Percentiles rank a stretch among this genome's conserved stretches.
phyloP scores from a whole-genome alignment of 2,113 vertebrate species.

The Tragelaphus strepsiceros region DNA sequence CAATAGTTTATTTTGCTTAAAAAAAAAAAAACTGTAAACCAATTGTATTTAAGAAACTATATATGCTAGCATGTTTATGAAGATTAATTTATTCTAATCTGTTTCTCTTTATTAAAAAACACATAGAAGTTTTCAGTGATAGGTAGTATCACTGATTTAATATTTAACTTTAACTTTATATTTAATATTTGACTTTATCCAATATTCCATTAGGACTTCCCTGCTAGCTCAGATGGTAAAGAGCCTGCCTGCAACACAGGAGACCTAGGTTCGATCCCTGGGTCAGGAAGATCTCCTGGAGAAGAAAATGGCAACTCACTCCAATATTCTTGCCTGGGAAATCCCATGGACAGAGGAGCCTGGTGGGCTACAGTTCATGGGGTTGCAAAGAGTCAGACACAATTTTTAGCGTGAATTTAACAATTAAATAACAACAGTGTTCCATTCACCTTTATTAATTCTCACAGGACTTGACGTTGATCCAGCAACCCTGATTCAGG shows the following conservation, averaged over 20 bases:
- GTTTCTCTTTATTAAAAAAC: not conserved
- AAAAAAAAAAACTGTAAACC: not conserved
- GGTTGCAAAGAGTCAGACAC: not conserved
- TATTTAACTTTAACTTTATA: not conserved
- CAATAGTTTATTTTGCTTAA: conserved; percentile 19
- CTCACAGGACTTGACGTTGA: not conserved
- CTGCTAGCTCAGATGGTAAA: not conserved
- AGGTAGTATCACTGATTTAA: not conserved
- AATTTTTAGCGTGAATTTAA: not conserved
- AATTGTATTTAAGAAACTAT: not conserved
- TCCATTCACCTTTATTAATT: not conserved
- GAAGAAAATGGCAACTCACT: not conserved
- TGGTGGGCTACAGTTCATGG: not conserved
- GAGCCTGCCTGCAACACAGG: not conserved
- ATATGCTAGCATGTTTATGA: not conserved
- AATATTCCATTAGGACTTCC: not conserved
- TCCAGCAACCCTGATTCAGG: not conserved
- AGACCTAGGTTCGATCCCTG: not conserved
- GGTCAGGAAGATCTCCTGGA: not conserved
- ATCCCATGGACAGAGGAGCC: not conserved
- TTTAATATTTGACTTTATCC: not conserved
- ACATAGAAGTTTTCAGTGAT: not conserved
- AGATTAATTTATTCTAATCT: not conserved
- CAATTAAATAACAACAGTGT: not conserved
- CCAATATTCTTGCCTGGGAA: not conserved